These are phyloP conservation scores for Papilio polyxenes DNA, from an alignment of 1,140 invertebrate genomes.

Conservation along the genomic window DNA sequence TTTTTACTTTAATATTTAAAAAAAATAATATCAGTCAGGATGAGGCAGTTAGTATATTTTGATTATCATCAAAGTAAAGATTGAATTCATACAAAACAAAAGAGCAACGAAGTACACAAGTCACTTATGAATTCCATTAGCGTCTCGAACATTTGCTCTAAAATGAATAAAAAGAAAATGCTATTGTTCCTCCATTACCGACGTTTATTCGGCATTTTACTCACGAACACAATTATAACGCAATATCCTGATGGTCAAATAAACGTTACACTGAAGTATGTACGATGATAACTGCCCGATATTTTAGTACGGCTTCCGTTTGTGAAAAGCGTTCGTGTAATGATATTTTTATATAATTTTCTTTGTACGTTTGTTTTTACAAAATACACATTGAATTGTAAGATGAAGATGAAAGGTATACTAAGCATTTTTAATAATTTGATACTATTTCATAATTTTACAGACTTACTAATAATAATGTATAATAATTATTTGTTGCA, in stretches of 20 bases:
- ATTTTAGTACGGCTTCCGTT: not conserved
- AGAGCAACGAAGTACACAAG: not conserved
- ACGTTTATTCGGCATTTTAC: conserved; percentile 22
- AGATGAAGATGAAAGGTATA: not conserved
- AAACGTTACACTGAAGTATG: conserved; percentile 29
- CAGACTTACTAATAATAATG: too few species aligned
- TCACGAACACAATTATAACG: conserved; percentile 39
- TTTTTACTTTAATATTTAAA: not conserved
- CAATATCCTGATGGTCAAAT: conserved; percentile 37
- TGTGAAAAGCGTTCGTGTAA: not conserved
- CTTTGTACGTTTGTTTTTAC: not conserved
- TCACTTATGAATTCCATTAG: conserved; percentile 1
- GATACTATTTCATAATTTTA: too few species aligned
- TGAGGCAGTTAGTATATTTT: too few species aligned
- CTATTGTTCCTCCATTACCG: conserved; percentile 22
- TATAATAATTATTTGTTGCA: too few species aligned
- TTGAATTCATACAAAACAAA: not conserved
- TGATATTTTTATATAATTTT: conserved; percentile 19
- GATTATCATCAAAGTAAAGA: not conserved
- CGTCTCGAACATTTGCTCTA: conserved; percentile 10
- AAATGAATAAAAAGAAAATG: conserved; percentile 10
- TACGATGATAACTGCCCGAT: conserved; percentile 3
- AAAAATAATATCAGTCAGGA: not conserved
- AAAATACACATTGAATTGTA: not conserved
- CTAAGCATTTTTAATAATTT: not conserved